Percentiles rank a stretch among this genome's conserved stretches.
phyloP scores from a whole-genome alignment of 2,113 vertebrate species.

The Percina caprodes region DNA sequence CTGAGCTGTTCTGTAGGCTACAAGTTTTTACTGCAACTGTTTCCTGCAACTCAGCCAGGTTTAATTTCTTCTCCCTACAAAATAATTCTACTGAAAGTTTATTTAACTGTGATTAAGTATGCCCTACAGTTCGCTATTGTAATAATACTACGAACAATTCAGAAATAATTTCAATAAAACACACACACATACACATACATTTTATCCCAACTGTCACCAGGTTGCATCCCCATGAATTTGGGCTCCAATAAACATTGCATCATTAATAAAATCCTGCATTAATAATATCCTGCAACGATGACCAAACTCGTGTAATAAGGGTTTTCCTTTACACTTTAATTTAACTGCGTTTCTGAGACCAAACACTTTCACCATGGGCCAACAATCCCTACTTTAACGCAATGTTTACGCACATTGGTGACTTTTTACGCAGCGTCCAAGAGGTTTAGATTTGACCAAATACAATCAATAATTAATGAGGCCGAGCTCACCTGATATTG shows the following conservation, averaged over 20 bases:
- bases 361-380: neutral
- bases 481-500: conserved; percentile 82
- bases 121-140: neutral
- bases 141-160: neutral
- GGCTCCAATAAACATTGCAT: neutral
- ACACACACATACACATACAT: too few relatives aligned
- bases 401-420: conserved; percentile 41
- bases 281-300: neutral
- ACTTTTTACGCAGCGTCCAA: conserved; percentile 21
- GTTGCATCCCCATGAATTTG: neutral
- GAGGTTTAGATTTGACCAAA: neutral
- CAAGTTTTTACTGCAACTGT: neutral
- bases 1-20: neutral
- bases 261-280: neutral
- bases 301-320: neutral
- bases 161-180: neutral
- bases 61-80: neutral
- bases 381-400: neutral
- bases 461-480: neutral
- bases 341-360: neutral
- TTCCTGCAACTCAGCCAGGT: neutral
- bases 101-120: neutral
- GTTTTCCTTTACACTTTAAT: neutral
- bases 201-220: neutral
- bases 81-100: neutral